Base-by-base conservation (phyloP, 2,113 vertebrate genomes). In the Lontra canadensis region DNA sequence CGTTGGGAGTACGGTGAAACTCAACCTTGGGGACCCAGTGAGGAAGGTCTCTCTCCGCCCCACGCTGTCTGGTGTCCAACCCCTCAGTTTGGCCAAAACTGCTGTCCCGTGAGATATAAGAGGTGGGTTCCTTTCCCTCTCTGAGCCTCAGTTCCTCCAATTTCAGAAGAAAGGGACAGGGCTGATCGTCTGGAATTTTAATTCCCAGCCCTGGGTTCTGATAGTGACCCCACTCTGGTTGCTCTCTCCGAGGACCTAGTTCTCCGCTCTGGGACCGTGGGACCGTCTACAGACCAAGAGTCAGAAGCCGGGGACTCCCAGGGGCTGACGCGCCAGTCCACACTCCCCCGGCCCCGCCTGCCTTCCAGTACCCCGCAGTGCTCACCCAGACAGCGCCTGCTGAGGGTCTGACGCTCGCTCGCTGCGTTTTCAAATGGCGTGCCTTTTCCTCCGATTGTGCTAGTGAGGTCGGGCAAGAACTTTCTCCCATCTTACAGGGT, bases 111-210 rank as follows among this genome's bases (percentile, higher is more conserved):
- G 57, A 59, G 36, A 80, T 34, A 26, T n/a, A 34, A 78, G 36
- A 69, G 47, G 20, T 7, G 49, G 18, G 31, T 88, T 84, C 76
- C 67, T 94, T 88, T 92, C 20, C 17, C n/a, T 59, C 26, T 52
- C 86, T 14, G 17, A 83, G 44, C 44, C 86, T 94, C 49, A 1
- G 36, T 95, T 95, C 94, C 87, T 80, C 74, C 83, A 42, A 69
- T 76, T 90, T 79, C 84, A 71, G 67, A 61, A 63, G 52, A 76
- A 42, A 6, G 31, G 34, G 12, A 17, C 18, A 59, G 21, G 49
- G 23, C 9, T 20, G 34, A 69, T 8, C 34, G 18, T 71, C 31
- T 23, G 44, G 36, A 34, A 49, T n/a, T 36, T 34, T 59, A 20
- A 95, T 93, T 84, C 21, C 42, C 61, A 55, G 42, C 5, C 92